phyloP scores from a whole-genome alignment of 2,113 vertebrate genomes.

The Xenotilapia caudafasciata region DNA sequence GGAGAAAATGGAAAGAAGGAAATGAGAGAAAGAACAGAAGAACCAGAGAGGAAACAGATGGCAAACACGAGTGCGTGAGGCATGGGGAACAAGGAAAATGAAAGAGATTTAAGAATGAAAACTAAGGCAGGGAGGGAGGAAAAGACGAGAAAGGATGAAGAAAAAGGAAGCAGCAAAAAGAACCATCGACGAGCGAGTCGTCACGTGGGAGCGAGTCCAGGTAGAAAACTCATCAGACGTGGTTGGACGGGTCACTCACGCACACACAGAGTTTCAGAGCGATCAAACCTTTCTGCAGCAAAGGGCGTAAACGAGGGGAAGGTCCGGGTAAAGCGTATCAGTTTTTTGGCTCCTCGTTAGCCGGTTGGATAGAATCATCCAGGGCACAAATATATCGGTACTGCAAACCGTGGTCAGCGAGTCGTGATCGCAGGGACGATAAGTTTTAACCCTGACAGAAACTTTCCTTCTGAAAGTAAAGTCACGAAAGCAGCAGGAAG shows the following conservation, averaged over 20 bases:
- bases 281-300: background rate
- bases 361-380: background rate
- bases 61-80: fast-evolving
- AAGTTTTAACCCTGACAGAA: background rate
- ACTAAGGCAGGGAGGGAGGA: background rate
- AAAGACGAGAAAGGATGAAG: fast-evolving
- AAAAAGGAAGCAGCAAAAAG: background rate
- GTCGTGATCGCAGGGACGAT: background rate
- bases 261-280: background rate
- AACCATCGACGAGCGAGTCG: background rate
- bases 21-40: background rate
- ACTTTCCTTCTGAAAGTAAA: background rate
- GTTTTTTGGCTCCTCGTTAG: background rate
- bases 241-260: background rate
- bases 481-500: background rate
- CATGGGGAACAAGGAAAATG: fast-evolving
- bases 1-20: background rate
- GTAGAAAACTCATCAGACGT: background rate
- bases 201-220: fast-evolving
- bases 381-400: background rate
- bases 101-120: background rate
- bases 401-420: background rate
- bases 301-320: background rate
- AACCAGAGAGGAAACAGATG: background rate
- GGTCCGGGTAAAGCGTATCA: background rate